Percentiles rank a stretch among this genome's conserved stretches.
Conservation (phyloP, 2,888 invertebrate species). For the Busseola fusca region DNA sequence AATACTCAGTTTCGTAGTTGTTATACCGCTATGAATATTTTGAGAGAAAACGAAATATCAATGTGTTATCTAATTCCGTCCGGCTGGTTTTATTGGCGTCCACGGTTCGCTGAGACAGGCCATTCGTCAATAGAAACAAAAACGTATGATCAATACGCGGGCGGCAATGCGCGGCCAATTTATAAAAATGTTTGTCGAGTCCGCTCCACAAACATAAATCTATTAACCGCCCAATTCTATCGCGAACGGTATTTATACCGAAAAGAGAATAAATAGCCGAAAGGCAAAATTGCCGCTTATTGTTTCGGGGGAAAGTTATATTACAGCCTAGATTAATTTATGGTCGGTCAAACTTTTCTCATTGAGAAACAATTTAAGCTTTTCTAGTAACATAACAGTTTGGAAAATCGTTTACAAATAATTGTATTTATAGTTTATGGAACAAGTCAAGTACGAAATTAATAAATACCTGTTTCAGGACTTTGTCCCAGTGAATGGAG, state of each 20-base stretch:
- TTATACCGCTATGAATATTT: conserved; percentile 10
- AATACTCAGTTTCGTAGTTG: not conserved
- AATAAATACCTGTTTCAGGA: conserved; percentile 81
- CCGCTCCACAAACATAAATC: conserved; percentile 47
- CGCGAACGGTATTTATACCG: conserved; percentile 21
- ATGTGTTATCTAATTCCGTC: conserved; percentile 25
- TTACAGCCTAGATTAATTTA: conserved; percentile 32
- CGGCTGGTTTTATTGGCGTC: conserved; percentile 18
- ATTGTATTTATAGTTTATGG: not conserved
- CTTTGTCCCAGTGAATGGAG: conserved; percentile 84
- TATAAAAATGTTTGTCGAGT: conserved; percentile 54
- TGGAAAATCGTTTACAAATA: not conserved
- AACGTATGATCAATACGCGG: conserved; percentile 40
- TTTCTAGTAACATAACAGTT: conserved; percentile 8
- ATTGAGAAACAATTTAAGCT: conserved; percentile 17
- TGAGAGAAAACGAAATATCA: not conserved
- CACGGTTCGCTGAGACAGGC: conserved; percentile 27
- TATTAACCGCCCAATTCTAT: conserved; percentile 31
- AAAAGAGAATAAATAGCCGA: conserved; percentile 22
- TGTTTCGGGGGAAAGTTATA: conserved; percentile 26
- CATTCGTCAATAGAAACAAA: conserved; percentile 52
- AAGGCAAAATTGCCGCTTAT: conserved; percentile 17
- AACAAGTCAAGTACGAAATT: not conserved
- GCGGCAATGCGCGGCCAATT: conserved; percentile 38
- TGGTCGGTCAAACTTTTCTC: conserved; percentile 16